Conservation (phyloP, 1,140 invertebrate species). For the Druon quercuslanigerum region DNA sequence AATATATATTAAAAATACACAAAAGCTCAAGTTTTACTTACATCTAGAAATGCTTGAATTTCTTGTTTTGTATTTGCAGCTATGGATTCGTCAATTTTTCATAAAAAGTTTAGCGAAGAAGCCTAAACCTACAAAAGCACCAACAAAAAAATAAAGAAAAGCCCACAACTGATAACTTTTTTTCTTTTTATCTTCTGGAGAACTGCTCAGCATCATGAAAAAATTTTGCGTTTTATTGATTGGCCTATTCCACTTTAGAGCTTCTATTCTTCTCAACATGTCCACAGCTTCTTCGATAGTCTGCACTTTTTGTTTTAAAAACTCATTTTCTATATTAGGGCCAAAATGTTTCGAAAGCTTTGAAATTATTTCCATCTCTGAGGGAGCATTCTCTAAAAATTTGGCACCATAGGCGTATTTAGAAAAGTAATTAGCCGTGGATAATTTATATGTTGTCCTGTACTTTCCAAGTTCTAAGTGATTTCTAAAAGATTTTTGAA, state of each 20-base stretch:
- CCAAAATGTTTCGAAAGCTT: constrained; percentile 13
- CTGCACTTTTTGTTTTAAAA: constrained; percentile 5
- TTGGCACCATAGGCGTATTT: constrained; percentile 3
- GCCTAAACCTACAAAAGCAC: not conserved
- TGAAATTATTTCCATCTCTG: constrained; percentile 5
- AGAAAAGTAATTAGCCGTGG: constrained; percentile 11
- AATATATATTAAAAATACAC: too few species aligned
- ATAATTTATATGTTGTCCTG: not conserved
- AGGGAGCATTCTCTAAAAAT: not conserved
- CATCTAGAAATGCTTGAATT: too few species aligned
- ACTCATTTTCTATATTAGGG: not conserved
- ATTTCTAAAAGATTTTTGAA: not conserved
- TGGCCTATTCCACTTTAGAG: not conserved
- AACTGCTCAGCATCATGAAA: not conserved
- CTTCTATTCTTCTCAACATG: constrained; percentile 7
- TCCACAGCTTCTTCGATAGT: not conserved
- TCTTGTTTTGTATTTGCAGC: too few species aligned
- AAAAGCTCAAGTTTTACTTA: too few species aligned
- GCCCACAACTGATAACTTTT: not conserved
- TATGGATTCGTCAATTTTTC: not conserved
- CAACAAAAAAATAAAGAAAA: not conserved
- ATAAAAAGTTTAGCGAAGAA: not conserved
- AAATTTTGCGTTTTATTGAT: not conserved
- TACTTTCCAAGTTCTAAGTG: not conserved
- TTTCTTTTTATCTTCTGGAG: not conserved